Conservation (phyloP, 2,888 invertebrate species). For the Monochamus alternatus region DNA sequence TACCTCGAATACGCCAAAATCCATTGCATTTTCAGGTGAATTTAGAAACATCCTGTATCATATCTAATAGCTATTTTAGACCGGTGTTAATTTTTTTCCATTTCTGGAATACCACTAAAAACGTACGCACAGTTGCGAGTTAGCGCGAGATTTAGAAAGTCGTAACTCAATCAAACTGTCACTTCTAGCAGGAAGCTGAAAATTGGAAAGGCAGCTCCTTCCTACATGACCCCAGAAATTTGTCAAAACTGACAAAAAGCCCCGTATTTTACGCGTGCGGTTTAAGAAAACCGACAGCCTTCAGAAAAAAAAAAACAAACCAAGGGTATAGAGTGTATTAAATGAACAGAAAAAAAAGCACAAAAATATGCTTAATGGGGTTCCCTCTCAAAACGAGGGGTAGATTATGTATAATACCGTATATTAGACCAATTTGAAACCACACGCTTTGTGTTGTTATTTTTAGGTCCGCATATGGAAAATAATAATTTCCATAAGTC, state of each 20-base stretch:
- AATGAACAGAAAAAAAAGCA: constrained; percentile 21
- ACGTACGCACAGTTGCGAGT: background rate
- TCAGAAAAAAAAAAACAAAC: constrained; percentile 13
- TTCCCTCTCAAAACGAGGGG: constrained; percentile 22
- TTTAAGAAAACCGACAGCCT: constrained; percentile 41
- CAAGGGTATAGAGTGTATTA: constrained; percentile 12
- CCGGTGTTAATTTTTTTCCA: too few species aligned
- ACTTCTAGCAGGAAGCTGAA: constrained; percentile 25
- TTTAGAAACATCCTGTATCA: too few species aligned
- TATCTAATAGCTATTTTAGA: too few species aligned
- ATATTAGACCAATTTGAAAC: constrained; percentile 27
- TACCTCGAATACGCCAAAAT: too few species aligned
- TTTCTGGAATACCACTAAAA: too few species aligned
- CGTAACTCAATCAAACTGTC: background rate
- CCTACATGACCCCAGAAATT: constrained; percentile 31
- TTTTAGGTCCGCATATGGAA: constrained; percentile 39
- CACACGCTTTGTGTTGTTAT: constrained; percentile 15
- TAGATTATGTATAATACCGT: constrained; percentile 25
- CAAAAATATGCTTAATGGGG: constrained; percentile 33
- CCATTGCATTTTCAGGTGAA: too few species aligned
- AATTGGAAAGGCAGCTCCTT: constrained; percentile 32
- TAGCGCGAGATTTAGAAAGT: background rate
- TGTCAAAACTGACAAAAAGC: constrained; percentile 39
- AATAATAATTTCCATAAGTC: constrained; percentile 42
- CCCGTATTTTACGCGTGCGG: constrained; percentile 44